Percentiles rank a stretch among this genome's conserved stretches.
Evolutionary conservation across 2,888 invertebrate genomes (phyloP).

Genomic region (Aradus depressus): DNA sequence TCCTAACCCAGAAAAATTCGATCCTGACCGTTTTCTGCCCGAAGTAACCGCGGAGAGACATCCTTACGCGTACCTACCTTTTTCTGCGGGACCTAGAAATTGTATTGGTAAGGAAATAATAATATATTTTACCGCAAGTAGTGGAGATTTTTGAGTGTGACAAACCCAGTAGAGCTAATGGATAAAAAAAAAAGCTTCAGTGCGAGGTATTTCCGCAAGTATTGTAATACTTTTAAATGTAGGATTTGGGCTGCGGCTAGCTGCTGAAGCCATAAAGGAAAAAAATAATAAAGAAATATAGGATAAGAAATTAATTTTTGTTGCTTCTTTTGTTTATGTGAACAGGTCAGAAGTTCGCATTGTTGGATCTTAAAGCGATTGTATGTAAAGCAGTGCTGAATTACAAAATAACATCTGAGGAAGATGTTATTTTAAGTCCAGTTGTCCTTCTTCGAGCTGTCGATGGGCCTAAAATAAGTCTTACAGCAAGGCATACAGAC

Average conservation of each 20-base stretch:
- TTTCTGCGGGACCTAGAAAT: slow-evolving; percentile 53
- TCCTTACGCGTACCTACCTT: slow-evolving; percentile 46
- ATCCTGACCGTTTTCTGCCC: slow-evolving; percentile 45
- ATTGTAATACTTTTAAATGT: too few species aligned
- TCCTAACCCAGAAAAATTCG: slow-evolving; percentile 34
- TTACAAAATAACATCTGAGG: neutral
- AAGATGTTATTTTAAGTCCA: neutral
- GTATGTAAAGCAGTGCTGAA: neutral
- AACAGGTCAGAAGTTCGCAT: slow-evolving; percentile 9
- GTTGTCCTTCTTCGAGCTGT: slow-evolving; percentile 8
- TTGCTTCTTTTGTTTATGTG: too few species aligned
- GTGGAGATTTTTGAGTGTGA: too few species aligned
- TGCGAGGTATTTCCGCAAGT: too few species aligned
- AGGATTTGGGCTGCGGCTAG: too few species aligned
- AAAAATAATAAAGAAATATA: too few species aligned
- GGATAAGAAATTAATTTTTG: too few species aligned
- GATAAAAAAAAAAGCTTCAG: too few species aligned
- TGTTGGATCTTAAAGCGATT: slow-evolving; percentile 10
- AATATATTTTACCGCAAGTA: too few species aligned
- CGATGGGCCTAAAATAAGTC: neutral
- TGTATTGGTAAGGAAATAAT: slow-evolving; percentile 41
- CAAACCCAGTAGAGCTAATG: too few species aligned
- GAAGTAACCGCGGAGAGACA: slow-evolving; percentile 36
- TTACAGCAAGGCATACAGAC: neutral
- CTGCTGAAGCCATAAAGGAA: too few species aligned